phyloP scores from a whole-genome alignment of 2,888 invertebrate genomes.

The Phengaris arion region DNA sequence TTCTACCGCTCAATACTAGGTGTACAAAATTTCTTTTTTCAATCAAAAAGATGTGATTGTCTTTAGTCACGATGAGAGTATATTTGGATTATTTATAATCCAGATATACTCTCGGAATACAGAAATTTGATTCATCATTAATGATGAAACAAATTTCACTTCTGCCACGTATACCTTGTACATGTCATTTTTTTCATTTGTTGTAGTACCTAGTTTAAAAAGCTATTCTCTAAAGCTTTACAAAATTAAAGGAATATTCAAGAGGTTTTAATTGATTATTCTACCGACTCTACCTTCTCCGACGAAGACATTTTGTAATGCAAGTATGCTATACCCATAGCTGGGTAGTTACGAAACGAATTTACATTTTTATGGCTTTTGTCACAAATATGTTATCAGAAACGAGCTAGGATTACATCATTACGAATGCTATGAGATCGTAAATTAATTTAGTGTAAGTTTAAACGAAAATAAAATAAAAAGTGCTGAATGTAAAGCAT shows the following conservation, averaged over 20 bases:
- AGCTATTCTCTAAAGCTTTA: neutral
- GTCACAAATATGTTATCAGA: conserved; percentile 15
- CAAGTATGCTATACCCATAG: neutral
- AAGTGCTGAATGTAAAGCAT: neutral
- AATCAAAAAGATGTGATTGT: no score
- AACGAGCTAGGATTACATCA: neutral
- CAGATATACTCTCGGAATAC: no score
- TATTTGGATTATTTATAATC: no score
- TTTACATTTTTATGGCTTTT: conserved; percentile 26
- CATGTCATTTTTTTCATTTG: neutral
- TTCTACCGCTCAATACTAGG: no score
- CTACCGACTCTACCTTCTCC: neutral
- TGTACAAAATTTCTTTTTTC: no score
- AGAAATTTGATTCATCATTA: no score
- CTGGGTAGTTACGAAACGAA: conserved; percentile 8
- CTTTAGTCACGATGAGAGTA: no score
- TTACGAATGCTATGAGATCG: neutral
- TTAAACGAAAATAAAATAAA: neutral
- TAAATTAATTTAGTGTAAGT: conserved; percentile 3
- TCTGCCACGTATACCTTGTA: no score
- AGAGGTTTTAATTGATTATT: neutral
- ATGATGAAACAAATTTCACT: no score
- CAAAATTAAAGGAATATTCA: neutral
- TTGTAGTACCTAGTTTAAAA: no score
- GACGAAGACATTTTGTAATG: conserved; percentile 21